A percentile compares a stretch with the other conserved stretches of the same genome.
Conservation (phyloP, 2,888 invertebrate species). For the Craniophora ligustri region DNA sequence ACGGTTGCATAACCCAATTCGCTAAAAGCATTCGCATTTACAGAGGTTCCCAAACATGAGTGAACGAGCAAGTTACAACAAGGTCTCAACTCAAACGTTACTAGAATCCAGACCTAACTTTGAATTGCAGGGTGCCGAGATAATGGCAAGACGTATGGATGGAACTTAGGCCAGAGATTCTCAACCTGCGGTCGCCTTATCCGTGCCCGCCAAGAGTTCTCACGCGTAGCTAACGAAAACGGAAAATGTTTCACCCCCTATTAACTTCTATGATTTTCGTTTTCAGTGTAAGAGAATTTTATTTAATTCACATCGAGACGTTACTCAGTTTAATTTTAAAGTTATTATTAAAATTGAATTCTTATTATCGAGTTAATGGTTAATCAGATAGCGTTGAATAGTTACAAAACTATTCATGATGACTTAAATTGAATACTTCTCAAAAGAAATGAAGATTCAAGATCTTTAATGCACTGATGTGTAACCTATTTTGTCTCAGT, state of each 20-base stretch:
- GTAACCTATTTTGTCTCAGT: no score
- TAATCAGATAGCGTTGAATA: no score
- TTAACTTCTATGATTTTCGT: conserved; percentile 5
- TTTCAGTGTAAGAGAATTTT: no score
- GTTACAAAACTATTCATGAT: no score
- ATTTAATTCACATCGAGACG: no score
- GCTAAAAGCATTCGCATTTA: conserved; percentile 42
- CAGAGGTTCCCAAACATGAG: conserved; percentile 38
- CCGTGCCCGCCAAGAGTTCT: conserved; percentile 5
- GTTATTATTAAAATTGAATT: no score
- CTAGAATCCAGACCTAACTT: conserved; percentile 46
- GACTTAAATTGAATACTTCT: no score
- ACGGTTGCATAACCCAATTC: conserved; percentile 25
- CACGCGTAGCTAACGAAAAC: conserved; percentile 21
- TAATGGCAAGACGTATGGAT: conserved; percentile 52
- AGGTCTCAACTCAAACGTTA: conserved; percentile 38
- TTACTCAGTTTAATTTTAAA: no score
- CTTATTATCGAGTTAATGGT: no score
- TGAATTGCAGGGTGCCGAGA: conserved; percentile 36
- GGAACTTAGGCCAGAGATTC: conserved; percentile 28
- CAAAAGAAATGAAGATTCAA: no score
- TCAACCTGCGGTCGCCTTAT: conserved; percentile 25
- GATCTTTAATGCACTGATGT: no score
- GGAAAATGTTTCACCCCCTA: conserved; percentile 9
- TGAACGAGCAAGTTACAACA: conserved; percentile 44